A percentile compares a stretch with the other conserved stretches of the same genome.
Conservation (phyloP, 2,113 vertebrate genomes). For the Rhabdornis inornatus region DNA sequence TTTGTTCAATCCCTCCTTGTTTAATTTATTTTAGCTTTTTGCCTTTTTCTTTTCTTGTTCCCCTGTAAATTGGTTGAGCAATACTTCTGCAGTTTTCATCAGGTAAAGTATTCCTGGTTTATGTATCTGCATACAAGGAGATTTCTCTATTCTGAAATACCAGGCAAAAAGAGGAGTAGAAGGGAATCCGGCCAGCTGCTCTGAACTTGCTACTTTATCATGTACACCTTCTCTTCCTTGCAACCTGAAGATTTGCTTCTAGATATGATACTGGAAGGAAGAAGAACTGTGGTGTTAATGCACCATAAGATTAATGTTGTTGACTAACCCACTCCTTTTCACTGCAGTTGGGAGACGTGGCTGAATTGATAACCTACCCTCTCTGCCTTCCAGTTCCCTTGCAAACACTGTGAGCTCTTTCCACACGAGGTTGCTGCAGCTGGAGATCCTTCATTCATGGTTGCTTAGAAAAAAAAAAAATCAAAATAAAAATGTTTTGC, state of each 20-base stretch:
- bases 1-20: not conserved
- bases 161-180: not conserved
- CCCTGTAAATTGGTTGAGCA: accelerated
- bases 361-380: slow-evolving; percentile 13
- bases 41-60: not conserved
- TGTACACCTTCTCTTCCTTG: not conserved
- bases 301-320: not conserved
- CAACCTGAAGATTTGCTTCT: not conserved
- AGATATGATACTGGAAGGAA: not conserved
- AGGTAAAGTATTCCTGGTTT: not conserved
- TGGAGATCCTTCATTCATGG: slow-evolving; percentile 40
- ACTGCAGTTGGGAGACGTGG: not conserved
- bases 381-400: not conserved
- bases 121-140: not conserved
- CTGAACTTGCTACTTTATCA: not conserved
- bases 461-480: slow-evolving; percentile 1
- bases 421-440: not conserved
- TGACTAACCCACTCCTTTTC: not conserved
- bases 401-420: not conserved
- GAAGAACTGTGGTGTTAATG: not conserved
- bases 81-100: not conserved
- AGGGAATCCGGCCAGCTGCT: not conserved
- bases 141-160: not conserved
- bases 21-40: not conserved
- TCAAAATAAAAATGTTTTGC: slow-evolving; percentile 33